These are phyloP conservation scores for Hetaerina titia DNA, from an alignment of 2,888 invertebrate species.

Conservation along the genomic window DNA sequence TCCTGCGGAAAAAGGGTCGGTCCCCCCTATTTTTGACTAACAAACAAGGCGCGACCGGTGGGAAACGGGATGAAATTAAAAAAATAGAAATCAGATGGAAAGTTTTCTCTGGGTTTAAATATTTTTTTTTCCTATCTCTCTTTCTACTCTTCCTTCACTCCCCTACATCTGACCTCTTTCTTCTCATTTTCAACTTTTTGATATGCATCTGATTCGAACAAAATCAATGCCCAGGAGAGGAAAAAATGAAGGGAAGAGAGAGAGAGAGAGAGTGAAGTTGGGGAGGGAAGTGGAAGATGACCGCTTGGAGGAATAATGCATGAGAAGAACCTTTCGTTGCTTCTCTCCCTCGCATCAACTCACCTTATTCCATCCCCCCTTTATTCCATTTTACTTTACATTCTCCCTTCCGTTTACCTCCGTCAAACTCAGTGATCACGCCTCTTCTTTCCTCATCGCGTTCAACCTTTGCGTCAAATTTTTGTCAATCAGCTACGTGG, in stretches of 20 bases:
- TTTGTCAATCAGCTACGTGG: no score
- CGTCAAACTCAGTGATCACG: background rate
- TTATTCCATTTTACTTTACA: background rate
- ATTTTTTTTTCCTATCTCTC: background rate
- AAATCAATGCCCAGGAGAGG: slow-evolving; percentile 32
- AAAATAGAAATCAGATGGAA: background rate
- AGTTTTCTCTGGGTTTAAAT: background rate
- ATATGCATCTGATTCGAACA: slow-evolving; percentile 46
- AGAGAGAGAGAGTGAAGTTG: background rate
- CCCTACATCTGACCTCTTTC: background rate
- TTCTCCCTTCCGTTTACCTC: background rate
- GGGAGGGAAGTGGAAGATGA: background rate
- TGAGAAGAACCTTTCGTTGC: background rate
- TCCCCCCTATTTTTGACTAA: background rate
- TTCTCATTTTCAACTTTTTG: slow-evolving; percentile 48
- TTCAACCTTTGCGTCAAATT: no score
- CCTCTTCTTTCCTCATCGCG: no score
- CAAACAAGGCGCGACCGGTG: background rate
- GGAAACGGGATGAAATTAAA: background rate
- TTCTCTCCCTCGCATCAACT: background rate
- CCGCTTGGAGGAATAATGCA: slow-evolving; percentile 45
- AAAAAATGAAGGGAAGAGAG: background rate
- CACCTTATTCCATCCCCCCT: background rate
- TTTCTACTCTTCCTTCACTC: background rate
- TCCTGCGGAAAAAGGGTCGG: background rate